phyloP scores from a whole-genome alignment of 2,113 vertebrate species.

The Oryzias curvinotus region DNA sequence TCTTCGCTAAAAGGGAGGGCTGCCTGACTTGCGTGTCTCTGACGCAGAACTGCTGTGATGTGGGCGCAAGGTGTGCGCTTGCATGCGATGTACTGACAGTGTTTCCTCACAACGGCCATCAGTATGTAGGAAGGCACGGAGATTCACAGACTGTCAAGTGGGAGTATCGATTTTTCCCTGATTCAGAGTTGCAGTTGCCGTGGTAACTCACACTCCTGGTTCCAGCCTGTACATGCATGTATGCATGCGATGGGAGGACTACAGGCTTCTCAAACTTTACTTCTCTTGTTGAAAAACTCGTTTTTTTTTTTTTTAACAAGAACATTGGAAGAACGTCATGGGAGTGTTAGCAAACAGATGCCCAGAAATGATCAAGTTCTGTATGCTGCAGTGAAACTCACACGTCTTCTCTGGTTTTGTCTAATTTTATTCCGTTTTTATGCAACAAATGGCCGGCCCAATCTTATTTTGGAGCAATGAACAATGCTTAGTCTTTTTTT shows the following conservation, averaged over 20 bases:
- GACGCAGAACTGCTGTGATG: constrained; percentile 72
- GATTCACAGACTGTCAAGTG: constrained; percentile 72
- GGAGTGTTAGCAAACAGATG: background rate
- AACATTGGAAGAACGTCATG: background rate
- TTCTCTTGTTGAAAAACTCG: background rate
- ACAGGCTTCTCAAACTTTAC: constrained; percentile 7
- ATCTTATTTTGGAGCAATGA: constrained; percentile 5
- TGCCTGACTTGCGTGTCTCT: constrained; percentile 64
- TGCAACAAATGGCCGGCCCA: too few species aligned
- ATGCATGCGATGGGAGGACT: background rate
- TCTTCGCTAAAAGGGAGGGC: constrained; percentile 53
- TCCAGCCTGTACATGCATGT: constrained; percentile 16
- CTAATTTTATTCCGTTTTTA: background rate
- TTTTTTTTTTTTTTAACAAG: constrained; percentile 4
- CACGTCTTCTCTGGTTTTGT: background rate
- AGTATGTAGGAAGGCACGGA: constrained; percentile 58
- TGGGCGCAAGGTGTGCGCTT: constrained; percentile 66
- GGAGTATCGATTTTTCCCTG: constrained; percentile 67
- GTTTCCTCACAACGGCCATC: constrained; percentile 49
- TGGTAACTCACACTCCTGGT: constrained; percentile 18
- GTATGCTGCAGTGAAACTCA: too few species aligned
- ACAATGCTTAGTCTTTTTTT: background rate
- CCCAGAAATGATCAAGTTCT: background rate
- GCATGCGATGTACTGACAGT: constrained; percentile 51
- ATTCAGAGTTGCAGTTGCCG: constrained; percentile 35